A percentile compares a stretch with the other conserved stretches of the same genome.
These are phyloP conservation scores for Urechis unicinctus DNA, from an alignment of 2,888 invertebrate species.

Conservation along the genomic window DNA sequence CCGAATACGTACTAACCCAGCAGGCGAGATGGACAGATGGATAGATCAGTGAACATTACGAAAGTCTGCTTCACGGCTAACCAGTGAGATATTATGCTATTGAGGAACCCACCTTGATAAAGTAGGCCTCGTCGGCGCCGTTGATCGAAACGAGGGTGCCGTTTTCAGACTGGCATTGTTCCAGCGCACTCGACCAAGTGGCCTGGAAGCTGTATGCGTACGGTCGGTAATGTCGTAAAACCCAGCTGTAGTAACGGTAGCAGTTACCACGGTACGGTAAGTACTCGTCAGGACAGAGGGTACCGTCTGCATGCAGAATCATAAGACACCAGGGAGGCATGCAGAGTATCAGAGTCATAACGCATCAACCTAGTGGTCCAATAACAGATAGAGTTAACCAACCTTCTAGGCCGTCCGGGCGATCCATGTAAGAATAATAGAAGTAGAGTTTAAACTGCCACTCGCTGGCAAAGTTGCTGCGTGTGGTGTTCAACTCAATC, in stretches of 20 bases:
- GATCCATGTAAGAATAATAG: not conserved
- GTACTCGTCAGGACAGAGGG: slow-evolving; percentile 4
- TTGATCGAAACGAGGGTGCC: slow-evolving; percentile 12
- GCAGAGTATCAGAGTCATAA: not conserved
- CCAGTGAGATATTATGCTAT: too few species aligned
- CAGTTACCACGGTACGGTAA: slow-evolving; percentile 12
- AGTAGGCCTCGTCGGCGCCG: slow-evolving; percentile 17
- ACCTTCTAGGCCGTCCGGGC: not conserved
- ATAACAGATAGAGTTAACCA: too few species aligned
- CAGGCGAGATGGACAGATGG: not conserved
- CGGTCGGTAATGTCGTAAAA: slow-evolving; percentile 11
- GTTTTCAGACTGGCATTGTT: slow-evolving; percentile 11
- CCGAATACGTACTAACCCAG: slow-evolving; percentile 16
- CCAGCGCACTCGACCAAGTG: slow-evolving; percentile 11
- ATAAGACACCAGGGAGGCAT: not conserved
- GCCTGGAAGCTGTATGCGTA: slow-evolving; percentile 9
- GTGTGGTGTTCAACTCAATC: slow-evolving; percentile 14
- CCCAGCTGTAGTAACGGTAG: slow-evolving; percentile 19
- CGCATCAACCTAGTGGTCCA: too few species aligned
- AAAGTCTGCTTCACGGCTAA: not conserved
- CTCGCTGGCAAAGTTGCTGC: slow-evolving; percentile 1
- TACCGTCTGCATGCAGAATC: not conserved
- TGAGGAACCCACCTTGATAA: slow-evolving; percentile 17
- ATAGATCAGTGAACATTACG: not conserved
- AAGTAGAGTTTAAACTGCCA: slow-evolving; percentile 21